phyloP scores from a whole-genome alignment of 2,113 vertebrate species.

The Corythaixoides concolor region DNA sequence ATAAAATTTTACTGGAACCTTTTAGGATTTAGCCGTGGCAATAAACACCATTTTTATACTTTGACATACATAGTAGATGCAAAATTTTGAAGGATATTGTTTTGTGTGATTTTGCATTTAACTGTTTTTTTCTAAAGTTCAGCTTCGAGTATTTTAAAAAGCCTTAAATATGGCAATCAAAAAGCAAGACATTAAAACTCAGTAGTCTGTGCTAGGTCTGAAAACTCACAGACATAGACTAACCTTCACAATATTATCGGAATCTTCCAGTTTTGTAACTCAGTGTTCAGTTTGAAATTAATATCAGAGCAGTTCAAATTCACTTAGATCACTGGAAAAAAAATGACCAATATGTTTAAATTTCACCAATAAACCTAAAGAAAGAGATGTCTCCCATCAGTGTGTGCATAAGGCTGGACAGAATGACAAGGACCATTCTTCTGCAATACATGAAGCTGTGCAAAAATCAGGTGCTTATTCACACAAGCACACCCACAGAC shows the following conservation, averaged over 20 bases:
- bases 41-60: not conserved
- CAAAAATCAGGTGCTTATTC: not conserved
- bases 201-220: not conserved
- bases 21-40: not conserved
- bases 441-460: not conserved
- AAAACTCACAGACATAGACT: not conserved
- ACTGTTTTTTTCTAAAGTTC: not conserved
- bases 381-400: not conserved
- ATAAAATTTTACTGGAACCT: not conserved
- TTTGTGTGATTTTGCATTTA: not conserved
- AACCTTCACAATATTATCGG: not conserved
- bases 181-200: not conserved
- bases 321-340: not conserved
- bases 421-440: not conserved
- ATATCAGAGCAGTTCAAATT: not conserved
- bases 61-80: not conserved
- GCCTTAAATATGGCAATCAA: not conserved
- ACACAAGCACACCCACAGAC: rapidly evolving
- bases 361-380: not conserved
- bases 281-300: not conserved
- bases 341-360: not conserved
- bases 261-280: not conserved
- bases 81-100: not conserved
- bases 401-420: not conserved
- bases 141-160: not conserved